A percentile compares a stretch with the other conserved stretches of the same genome.
Conservation (phyloP, 1,140 invertebrate species). For the Aphelenchoides besseyi region DNA sequence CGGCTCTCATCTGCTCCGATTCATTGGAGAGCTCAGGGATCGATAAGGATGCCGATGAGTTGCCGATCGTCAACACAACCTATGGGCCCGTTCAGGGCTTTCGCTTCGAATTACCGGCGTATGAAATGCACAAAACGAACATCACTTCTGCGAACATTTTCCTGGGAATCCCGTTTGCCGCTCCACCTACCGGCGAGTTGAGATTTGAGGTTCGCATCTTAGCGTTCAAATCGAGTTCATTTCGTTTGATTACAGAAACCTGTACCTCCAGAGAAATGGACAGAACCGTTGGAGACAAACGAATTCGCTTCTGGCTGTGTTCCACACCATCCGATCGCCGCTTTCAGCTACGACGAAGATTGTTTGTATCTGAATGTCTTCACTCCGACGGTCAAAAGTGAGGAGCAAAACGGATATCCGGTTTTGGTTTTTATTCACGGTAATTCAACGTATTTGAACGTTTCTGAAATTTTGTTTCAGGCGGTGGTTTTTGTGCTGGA, state of each 20-base stretch:
- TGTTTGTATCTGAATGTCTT: constrained; percentile 94
- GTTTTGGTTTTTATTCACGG: neutral
- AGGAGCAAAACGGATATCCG: neutral
- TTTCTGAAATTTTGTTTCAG: constrained; percentile 33
- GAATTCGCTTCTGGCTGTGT: constrained; percentile 40
- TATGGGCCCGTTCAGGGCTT: constrained; percentile 28
- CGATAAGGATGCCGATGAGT: neutral
- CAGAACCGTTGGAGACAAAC: constrained; percentile 23
- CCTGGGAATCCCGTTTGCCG: constrained; percentile 35
- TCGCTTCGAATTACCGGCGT: neutral
- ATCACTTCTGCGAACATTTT: constrained; percentile 19
- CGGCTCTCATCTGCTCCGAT: no score
- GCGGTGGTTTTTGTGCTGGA: constrained; percentile 43
- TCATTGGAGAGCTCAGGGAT: neutral
- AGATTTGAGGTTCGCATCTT: constrained; percentile 28
- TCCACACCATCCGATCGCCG: constrained; percentile 33
- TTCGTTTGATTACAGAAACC: constrained; percentile 41
- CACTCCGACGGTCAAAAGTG: constrained; percentile 68
- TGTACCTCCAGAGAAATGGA: constrained; percentile 22
- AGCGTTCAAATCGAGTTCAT: neutral
- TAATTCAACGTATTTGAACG: neutral
- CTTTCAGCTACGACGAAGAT: constrained; percentile 73
- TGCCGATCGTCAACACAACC: constrained; percentile 8
- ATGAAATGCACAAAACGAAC: neutral
- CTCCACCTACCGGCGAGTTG: constrained; percentile 22